Evolutionary conservation across 1,140 invertebrate species (phyloP).

Genomic region (Episyrphus balteatus): DNA sequence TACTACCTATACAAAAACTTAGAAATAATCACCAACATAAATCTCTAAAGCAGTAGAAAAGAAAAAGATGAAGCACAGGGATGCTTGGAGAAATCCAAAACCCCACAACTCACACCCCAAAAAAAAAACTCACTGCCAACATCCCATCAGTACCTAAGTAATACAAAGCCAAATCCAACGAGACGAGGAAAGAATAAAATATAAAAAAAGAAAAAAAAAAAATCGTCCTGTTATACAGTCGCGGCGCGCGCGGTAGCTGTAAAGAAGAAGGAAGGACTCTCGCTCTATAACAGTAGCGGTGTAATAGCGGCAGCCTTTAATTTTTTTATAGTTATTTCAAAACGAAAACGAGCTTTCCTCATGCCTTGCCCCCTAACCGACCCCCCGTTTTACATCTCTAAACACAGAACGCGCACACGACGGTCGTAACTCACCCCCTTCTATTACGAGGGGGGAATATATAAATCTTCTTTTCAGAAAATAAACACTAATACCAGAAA

Average conservation of each 20-base stretch:
- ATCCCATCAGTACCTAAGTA: too few relatives aligned
- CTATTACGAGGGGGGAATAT: constrained; percentile 17
- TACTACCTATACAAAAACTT: constrained; percentile 9
- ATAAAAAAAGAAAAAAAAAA: background rate
- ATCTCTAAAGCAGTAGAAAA: constrained; percentile 22
- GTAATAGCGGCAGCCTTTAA: too few relatives aligned
- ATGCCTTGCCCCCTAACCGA: background rate
- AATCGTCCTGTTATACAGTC: background rate
- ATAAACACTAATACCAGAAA: constrained; percentile 31
- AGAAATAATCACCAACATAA: constrained; percentile 37
- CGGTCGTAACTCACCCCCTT: constrained; percentile 8
- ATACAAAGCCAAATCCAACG: background rate
- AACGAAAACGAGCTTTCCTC: constrained; percentile 19
- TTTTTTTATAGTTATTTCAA: too few relatives aligned
- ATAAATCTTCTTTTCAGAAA: constrained; percentile 34
- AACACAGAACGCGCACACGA: background rate
- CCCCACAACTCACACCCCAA: too few relatives aligned
- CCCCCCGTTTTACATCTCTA: too few relatives aligned
- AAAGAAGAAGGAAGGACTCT: too few relatives aligned
- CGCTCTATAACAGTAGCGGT: too few relatives aligned
- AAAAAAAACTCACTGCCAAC: too few relatives aligned
- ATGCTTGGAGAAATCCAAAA: too few relatives aligned
- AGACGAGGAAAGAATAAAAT: background rate
- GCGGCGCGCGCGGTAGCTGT: too few relatives aligned
- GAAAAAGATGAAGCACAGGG: too few relatives aligned